Conservation (phyloP, 2,113 vertebrate genomes). For the Seriola aureovittata region DNA sequence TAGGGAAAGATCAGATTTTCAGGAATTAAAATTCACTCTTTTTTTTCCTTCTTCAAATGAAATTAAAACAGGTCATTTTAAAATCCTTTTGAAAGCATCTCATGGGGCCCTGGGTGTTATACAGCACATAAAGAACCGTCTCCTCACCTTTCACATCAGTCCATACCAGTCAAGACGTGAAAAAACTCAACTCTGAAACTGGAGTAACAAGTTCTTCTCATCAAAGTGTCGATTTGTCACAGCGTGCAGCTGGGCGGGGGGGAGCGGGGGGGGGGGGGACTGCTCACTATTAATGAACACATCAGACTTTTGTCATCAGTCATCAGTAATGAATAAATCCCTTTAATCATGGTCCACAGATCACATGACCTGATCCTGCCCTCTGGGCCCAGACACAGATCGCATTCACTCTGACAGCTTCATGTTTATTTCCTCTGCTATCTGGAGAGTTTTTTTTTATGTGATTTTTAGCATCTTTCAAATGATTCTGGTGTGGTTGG, state of each 20-base stretch:
- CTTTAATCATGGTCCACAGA: constrained; percentile 65
- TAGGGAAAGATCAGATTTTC: background rate
- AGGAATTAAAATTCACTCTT: background rate
- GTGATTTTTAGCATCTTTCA: background rate
- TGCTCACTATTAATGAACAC: constrained; percentile 61
- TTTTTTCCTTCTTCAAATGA: background rate
- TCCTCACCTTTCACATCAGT: constrained; percentile 10
- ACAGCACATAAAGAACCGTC: constrained; percentile 6
- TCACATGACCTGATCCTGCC: constrained; percentile 11
- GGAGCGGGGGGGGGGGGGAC: background rate
- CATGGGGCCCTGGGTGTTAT: background rate
- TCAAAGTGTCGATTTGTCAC: constrained; percentile 51
- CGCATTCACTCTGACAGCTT: background rate
- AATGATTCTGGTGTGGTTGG: too few relatives aligned
- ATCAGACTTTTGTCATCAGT: constrained; percentile 62
- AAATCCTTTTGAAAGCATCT: background rate
- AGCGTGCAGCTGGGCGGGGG: constrained; percentile 45
- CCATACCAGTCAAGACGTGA: background rate
- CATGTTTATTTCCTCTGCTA: background rate
- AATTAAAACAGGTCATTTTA: background rate
- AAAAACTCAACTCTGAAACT: constrained; percentile 8
- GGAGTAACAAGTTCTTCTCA: constrained; percentile 20
- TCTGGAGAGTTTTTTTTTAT: too few relatives aligned
- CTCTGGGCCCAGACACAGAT: background rate
- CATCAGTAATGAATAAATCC: constrained; percentile 80